Base-by-base conservation (phyloP, 1,140 invertebrate species). In the Pseudachorutes palmiensis region DNA sequence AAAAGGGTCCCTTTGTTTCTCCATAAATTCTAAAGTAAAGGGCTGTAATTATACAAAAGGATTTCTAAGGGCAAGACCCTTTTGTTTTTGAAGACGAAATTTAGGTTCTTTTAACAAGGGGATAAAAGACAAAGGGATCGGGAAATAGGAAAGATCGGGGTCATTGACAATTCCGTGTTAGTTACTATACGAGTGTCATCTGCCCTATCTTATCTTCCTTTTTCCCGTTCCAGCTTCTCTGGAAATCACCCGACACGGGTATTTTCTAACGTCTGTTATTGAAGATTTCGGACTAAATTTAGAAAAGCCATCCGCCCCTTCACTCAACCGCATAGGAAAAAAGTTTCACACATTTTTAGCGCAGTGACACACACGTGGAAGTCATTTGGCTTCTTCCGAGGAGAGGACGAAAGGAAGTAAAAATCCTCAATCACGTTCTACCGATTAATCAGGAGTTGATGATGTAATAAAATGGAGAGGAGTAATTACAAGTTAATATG, bases 351-450 rank as follows among this genome's bases (percentile, higher is more conserved):
- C 36, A 45, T 45, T 45, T 45, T 9, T 19, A 45, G 19, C 36
- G n/a, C 19, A 19, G 36, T 19, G 36, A 45, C 36, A 55, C 51
- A 22, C 51, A 55, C 51, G 51, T 55, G 51, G 51, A 55, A 55
- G 51, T 55, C 51, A 55, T 55, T 55, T 55, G 24, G 51, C 51
- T 24, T 55, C 51, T 55, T 45, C 9, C 36, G 36, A 45, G n/a
- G n/a, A n/a, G n/a, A n/a, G n/a, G n/a, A n/a, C n/a, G n/a, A n/a
- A n/a, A n/a, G n/a, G n/a, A n/a, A n/a, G n/a, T n/a, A n/a, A n/a
- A n/a, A n/a, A n/a, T n/a, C n/a, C n/a, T n/a, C n/a, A n/a, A n/a
- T n/a, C n/a, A n/a, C n/a, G n/a, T n/a, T n/a, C n/a, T n/a, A n/a
- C n/a, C n/a, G n/a, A n/a, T n/a, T n/a, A n/a, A n/a, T n/a, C n/a